A percentile compares a stretch with the other conserved stretches of the same genome.
Conservation (phyloP, 2,888 invertebrate genomes). For the Synanthedon formicaeformis region DNA sequence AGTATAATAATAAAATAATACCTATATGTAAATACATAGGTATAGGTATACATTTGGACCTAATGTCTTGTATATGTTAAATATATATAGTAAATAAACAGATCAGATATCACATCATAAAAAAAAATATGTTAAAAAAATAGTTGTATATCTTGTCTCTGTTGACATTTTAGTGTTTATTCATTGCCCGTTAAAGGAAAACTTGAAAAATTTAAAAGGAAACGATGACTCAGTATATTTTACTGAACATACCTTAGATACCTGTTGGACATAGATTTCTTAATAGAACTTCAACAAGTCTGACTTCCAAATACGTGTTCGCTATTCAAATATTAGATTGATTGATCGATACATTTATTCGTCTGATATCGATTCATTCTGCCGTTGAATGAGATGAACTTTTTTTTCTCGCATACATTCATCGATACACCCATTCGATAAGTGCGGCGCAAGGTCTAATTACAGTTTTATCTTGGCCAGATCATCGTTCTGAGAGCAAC, state of each 20-base stretch:
- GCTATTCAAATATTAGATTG: conserved; percentile 57
- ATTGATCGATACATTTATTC: conserved; percentile 63
- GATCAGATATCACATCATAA: too few species aligned
- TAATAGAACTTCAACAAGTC: conserved; percentile 7
- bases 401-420: conserved; percentile 49
- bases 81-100: too few species aligned
- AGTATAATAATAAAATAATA: too few species aligned
- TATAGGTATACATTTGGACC: too few species aligned
- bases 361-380: conserved; percentile 52
- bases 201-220: neutral
- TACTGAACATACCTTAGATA: neutral
- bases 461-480: conserved; percentile 56
- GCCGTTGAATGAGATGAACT: conserved; percentile 40
- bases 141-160: too few species aligned
- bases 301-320: conserved; percentile 34
- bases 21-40: too few species aligned
- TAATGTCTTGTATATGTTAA: too few species aligned
- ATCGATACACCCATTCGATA: conserved; percentile 64
- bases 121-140: too few species aligned
- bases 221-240: neutral
- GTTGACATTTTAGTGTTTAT: too few species aligned
- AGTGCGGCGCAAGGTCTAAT: conserved; percentile 57
- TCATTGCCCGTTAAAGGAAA: too few species aligned
- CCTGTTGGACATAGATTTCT: neutral
- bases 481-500: conserved; percentile 48